Evolutionary conservation across 2,888 invertebrate species (phyloP), one percentile per base, ranked within the genome.

Genomic region (Leistus spinibarbis): DNA sequence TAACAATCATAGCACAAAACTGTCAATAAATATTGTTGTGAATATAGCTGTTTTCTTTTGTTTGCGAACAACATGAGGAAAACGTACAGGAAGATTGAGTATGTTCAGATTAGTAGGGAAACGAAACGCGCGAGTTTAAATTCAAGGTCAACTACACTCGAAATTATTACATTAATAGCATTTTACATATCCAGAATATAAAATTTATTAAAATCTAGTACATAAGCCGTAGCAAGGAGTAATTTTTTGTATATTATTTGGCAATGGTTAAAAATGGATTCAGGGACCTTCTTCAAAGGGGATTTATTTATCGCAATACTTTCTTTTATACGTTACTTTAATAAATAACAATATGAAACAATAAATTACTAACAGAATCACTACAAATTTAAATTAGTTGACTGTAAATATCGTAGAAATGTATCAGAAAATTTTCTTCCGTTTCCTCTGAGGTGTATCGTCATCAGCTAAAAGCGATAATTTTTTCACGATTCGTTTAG

Each of bases 391-490:
- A n/a, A n/a, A 40, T 40, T 40, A 7, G 40, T 7, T 40, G 13
- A 2, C 13, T 10, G 7, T 40, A 40, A 2, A 40, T 40, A 40
- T 40, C 40, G 13, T 13, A 40, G 40, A 40, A 40, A 40, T 40
- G 13, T 40, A 40, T 40, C 5, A 40, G 7, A 40, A 5, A 10
- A 40, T 40, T 40, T 40, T 40, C 13, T 13, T 40, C 13, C 40
- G 40, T 40, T 40, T 40, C 10, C 10, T 7, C 7, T 7, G 7
- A 10, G 0, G 40, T 40, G 13, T 40, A 5, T 40, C 84, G 57
- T 85, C 83, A 23, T 86, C 86, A 7, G 86, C 86, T 20, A 87
- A 80, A 10, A 85, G 80, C 13, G 87, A 84, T 71, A 88, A 80
- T 81, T 86, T 87, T 77, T 83, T 84, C 54, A 88, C 82, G 16